A percentile compares a stretch with the other conserved stretches of the same genome.
phyloP scores from a whole-genome alignment of 2,113 vertebrate species.

The Paracanthobrama guichenoti region DNA sequence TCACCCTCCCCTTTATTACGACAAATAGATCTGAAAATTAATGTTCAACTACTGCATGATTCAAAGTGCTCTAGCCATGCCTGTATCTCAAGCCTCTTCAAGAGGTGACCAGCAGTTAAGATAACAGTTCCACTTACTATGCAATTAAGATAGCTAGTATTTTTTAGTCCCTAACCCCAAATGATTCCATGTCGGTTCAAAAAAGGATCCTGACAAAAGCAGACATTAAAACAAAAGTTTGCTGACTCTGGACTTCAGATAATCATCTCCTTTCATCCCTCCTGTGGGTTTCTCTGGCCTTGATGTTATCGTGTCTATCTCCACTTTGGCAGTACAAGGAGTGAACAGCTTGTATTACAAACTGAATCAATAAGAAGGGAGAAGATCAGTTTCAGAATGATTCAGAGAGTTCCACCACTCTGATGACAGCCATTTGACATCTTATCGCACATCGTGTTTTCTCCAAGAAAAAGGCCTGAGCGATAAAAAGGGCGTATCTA shows the following conservation, averaged over 20 bases:
- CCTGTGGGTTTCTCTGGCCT: slow-evolving; percentile 37
- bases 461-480: slow-evolving; percentile 19
- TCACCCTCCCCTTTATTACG: neutral
- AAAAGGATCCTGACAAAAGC: slow-evolving; percentile 7
- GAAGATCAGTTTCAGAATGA: slow-evolving; percentile 52
- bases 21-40: neutral
- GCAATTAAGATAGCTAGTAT: slow-evolving; percentile 29
- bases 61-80: neutral
- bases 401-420: slow-evolving; percentile 28
- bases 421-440: slow-evolving; percentile 47
- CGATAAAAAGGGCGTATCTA: neutral
- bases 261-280: slow-evolving; percentile 42
- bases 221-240: slow-evolving; percentile 38
- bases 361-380: slow-evolving; percentile 57
- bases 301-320: slow-evolving; percentile 56
- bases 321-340: slow-evolving; percentile 57
- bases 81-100: neutral
- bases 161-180: neutral
- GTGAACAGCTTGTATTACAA: slow-evolving; percentile 59
- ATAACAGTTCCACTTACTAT: slow-evolving; percentile 29
- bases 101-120: slow-evolving; percentile 24
- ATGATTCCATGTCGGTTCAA: slow-evolving; percentile 29
- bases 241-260: slow-evolving; percentile 39
- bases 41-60: neutral
- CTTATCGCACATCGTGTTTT: slow-evolving; percentile 34